Base-by-base conservation (phyloP, 2,888 invertebrate genomes). In the Notodonta ziczac region DNA sequence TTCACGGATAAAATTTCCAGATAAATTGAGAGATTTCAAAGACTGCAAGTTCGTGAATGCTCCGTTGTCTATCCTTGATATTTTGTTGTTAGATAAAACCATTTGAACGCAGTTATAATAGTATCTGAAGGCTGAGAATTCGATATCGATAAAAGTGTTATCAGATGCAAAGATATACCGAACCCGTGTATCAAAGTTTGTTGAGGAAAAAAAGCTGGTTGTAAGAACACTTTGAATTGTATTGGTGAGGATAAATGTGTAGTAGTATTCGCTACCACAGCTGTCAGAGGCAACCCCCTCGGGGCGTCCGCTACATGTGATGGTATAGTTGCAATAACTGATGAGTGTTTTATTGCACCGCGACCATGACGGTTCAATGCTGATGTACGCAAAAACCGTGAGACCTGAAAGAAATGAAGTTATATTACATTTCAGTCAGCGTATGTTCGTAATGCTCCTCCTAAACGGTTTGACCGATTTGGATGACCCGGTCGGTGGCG, bases 181-280 rank as follows among this genome's bases (percentile, higher is more conserved):
- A n/a, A 93, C 90, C 62, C 85, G 77, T 2, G 79, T 72, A 62
- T 92, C 92, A 24, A 92, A 93, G 66, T 92, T 92, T 0, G 92
- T 93, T 5, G 87, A 61, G 4, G 87, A 82, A 56, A 93, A 93
- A 70, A 85, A 90, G 0, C 80, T 80, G 0, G 81, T 62, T 0
- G 80, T 81, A 0, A 92, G 68, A 0, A 62, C 65, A 0, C 72
- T 67, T 1, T 61, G 8, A 0, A n/a, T 59, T 0, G 89, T 84
- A 9, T 76, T 65, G 0, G 63, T 69, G 5, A 92, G 81, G 58
- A 80, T 55, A 61, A 91, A 89, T 4, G 72, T 84, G 53, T 53
- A 53, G 39, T 39, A 35, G 4, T 5, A 13, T 5, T 10, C n/a
- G 13, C 6, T n/a, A 10, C 46, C 46, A 7, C 46, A 46, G n/a